Conservation (phyloP, 2,113 vertebrate genomes). For the Nestor notabilis region DNA sequence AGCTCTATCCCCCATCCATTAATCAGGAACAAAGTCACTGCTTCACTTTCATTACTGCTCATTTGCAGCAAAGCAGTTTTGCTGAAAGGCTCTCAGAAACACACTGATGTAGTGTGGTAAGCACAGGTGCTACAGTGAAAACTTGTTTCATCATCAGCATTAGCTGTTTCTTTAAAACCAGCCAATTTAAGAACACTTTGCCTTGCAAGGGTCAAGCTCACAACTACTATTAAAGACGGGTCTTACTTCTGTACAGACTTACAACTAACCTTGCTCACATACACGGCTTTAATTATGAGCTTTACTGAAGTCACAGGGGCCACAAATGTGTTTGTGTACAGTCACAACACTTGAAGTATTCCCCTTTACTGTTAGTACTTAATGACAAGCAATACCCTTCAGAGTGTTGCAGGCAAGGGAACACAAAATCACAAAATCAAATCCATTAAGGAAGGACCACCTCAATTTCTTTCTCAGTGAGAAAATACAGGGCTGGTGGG, state of each 20-base stretch:
- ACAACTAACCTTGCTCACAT: not conserved
- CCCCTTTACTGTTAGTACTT: not conserved
- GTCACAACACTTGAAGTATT: rapidly evolving
- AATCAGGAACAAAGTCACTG: not conserved
- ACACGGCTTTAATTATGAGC: not conserved
- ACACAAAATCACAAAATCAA: not conserved
- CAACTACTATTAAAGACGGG: not conserved
- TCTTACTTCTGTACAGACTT: not conserved
- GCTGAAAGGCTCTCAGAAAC: not conserved
- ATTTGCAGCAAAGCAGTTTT: not conserved
- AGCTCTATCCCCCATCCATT: not conserved
- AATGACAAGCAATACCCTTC: not conserved
- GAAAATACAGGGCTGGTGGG: rapidly evolving
- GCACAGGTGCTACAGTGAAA: not conserved
- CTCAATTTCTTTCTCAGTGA: not conserved
- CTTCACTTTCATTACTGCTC: not conserved
- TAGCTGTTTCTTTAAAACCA: not conserved
- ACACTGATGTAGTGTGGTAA: not conserved
- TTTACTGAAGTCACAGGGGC: not conserved
- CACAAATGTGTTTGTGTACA: not conserved
- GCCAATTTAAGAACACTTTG: not conserved
- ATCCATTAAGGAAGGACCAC: not conserved
- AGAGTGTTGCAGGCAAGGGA: not conserved
- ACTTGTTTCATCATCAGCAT: not conserved
- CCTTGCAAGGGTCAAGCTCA: not conserved